These are phyloP conservation scores for Callithrix jacchus DNA, from an alignment of 2,113 vertebrate species.

Conservation along the genomic window DNA sequence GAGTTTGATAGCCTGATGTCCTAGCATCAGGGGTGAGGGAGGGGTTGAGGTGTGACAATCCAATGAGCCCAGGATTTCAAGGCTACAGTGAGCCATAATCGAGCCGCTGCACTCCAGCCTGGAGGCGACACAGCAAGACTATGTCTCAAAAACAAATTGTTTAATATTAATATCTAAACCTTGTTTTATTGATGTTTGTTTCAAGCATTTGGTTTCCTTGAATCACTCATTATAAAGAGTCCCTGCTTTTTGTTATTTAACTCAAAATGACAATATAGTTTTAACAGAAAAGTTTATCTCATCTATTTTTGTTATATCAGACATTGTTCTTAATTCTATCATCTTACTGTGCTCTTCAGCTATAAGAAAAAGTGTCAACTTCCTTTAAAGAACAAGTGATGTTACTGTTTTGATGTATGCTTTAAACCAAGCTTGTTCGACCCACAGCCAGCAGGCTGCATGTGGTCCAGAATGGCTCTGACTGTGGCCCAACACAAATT, in stretches of 20 bases:
- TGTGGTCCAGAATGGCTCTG: too few species aligned
- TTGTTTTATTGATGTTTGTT: constrained; percentile 38
- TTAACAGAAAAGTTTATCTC: constrained; percentile 7
- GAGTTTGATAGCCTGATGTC: too few species aligned
- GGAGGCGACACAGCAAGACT: too few species aligned
- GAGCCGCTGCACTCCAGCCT: too few species aligned
- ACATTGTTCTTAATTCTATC: background rate
- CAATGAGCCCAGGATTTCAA: too few species aligned
- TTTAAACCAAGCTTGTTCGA: background rate
- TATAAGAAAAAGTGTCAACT: background rate
- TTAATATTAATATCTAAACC: constrained; percentile 23
- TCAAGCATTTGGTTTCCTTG: background rate
- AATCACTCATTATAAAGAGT: constrained; percentile 15
- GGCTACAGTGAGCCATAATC: too few species aligned
- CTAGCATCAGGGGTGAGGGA: too few species aligned
- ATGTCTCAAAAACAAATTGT: background rate
- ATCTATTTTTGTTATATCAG: background rate
- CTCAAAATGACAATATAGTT: constrained; percentile 1
- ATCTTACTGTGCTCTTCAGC: background rate
- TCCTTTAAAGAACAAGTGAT: constrained; percentile 26
- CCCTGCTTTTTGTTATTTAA: constrained; percentile 28
- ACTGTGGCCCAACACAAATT: too few species aligned
- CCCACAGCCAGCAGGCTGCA: too few species aligned
- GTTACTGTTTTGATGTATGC: background rate
- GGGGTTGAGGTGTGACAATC: too few species aligned